Conservation (phyloP, 2,797 vertebrate genomes). For the Myripristis murdjan region DNA sequence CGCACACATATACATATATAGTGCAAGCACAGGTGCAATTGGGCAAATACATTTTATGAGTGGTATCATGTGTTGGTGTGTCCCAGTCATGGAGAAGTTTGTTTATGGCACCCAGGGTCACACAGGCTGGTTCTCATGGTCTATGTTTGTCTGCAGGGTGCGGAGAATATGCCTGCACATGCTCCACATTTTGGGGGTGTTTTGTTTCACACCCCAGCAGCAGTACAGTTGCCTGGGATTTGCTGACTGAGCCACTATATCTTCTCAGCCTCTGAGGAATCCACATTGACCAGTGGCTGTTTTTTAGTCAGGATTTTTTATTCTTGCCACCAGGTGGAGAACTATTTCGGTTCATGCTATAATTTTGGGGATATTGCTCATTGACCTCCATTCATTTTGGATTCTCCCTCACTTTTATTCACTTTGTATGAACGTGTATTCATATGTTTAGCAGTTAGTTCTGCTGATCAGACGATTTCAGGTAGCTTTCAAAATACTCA, state of each 20-base stretch:
- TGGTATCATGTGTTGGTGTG: conserved; percentile 72
- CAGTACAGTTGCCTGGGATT: conserved; percentile 56
- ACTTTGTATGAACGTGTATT: too few relatives aligned
- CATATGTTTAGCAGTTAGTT: background rate
- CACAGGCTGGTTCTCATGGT: conserved; percentile 70
- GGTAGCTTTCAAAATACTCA: background rate
- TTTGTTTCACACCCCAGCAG: conserved; percentile 76
- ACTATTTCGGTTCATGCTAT: too few relatives aligned
- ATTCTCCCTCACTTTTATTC: background rate
- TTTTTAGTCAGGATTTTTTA: conserved; percentile 8
- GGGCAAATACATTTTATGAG: conserved; percentile 69
- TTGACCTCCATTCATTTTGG: too few relatives aligned
- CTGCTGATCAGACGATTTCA: background rate
- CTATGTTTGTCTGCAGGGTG: conserved; percentile 75
- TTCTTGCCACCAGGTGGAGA: conserved; percentile 9
- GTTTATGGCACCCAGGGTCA: conserved; percentile 77
- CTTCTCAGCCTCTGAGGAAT: conserved; percentile 42
- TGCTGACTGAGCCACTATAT: conserved; percentile 71
- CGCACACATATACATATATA: conserved; percentile 31
- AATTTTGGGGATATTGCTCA: too few relatives aligned
- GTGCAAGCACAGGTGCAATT: conserved; percentile 72
- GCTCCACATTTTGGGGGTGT: conserved; percentile 84
- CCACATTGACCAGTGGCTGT: conserved; percentile 10
- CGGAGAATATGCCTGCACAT: conserved; percentile 83
- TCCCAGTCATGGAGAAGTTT: conserved; percentile 66